These are phyloP conservation scores for Geotrypetes seraphini DNA, from an alignment of 2,797 vertebrate genomes.

Conservation along the genomic window DNA sequence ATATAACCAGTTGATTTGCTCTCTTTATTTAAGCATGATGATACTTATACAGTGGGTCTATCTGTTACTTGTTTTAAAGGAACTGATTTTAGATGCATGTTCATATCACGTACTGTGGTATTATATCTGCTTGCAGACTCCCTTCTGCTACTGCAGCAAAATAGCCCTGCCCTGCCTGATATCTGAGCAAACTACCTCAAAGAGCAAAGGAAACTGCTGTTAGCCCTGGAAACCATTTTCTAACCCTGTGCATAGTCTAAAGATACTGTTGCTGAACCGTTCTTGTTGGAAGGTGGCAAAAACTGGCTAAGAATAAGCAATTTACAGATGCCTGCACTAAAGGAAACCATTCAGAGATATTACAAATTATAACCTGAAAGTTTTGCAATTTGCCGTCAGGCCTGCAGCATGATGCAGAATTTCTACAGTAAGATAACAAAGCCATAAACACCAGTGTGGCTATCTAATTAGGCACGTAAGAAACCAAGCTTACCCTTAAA, in stretches of 20 bases:
- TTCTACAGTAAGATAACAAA: too few relatives aligned
- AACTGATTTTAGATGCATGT: conserved; percentile 5
- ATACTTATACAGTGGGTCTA: conserved; percentile 2
- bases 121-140: not conserved
- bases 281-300: too few relatives aligned
- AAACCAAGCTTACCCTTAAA: too few relatives aligned
- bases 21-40: conserved; percentile 2
- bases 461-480: too few relatives aligned
- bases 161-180: not conserved
- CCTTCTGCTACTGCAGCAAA: not conserved
- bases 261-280: conserved; percentile 3
- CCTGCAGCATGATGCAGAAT: too few relatives aligned
- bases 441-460: too few relatives aligned
- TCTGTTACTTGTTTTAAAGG: conserved; percentile 2
- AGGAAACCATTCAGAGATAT: too few relatives aligned
- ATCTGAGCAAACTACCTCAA: conserved; percentile 50
- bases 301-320: too few relatives aligned
- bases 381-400: too few relatives aligned
- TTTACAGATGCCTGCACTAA: too few relatives aligned
- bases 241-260: conserved; percentile 7
- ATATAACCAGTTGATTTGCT: not conserved
- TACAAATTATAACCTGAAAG: too few relatives aligned
- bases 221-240: too few relatives aligned
- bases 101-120: conserved; percentile 9
- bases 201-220: conserved; percentile 30